phyloP scores from a whole-genome alignment of 2,113 vertebrate species.

The Phasianus colchicus region DNA sequence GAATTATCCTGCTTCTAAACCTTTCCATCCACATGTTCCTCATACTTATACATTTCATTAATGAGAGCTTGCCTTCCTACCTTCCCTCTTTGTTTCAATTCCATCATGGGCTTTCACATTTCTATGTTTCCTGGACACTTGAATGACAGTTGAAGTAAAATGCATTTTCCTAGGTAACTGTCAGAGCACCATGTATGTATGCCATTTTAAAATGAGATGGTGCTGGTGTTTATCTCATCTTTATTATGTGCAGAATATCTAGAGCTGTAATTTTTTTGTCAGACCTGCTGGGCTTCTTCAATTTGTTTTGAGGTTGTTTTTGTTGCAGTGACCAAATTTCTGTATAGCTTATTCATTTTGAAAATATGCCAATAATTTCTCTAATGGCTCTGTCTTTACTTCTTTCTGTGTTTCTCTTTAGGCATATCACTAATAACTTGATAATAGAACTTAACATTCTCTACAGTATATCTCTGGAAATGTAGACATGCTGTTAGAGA shows the following conservation, averaged over 20 bases:
- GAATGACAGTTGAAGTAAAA: not conserved
- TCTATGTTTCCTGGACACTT: not conserved
- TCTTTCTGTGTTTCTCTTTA: not conserved
- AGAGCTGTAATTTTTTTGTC: slow-evolving; percentile 26
- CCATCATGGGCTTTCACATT: not conserved
- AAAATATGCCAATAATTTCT: not conserved
- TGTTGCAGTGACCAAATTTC: not conserved
- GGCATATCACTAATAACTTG: not conserved
- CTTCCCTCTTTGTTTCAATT: not conserved
- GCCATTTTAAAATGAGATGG: not conserved
- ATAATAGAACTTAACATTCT: not conserved
- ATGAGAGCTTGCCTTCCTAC: not conserved
- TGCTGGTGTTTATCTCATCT: not conserved
- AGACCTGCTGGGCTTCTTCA: not conserved
- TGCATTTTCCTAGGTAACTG: not conserved
- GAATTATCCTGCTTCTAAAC: not conserved
- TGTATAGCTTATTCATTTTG: not conserved
- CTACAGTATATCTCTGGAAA: not conserved
- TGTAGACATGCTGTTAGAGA: not conserved
- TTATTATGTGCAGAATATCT: not conserved
- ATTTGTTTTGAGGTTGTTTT: not conserved
- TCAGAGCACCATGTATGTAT: not conserved
- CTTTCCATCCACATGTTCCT: not conserved
- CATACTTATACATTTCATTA: not conserved
- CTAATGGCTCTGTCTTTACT: not conserved